Conservation (phyloP, 2,113 vertebrate genomes). For the Microcebus ravelobensis region DNA sequence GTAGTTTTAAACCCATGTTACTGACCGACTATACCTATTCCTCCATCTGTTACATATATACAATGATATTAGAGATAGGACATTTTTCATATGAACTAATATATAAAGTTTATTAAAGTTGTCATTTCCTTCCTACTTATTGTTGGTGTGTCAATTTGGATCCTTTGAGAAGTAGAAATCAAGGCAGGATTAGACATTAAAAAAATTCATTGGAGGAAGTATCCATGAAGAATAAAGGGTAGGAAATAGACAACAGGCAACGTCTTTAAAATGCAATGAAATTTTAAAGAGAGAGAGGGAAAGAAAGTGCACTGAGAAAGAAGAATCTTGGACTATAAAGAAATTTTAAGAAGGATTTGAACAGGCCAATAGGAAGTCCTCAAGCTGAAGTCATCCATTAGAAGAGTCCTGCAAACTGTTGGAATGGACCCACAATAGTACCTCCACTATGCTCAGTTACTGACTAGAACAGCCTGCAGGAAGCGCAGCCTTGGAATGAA, state of each 20-base stretch:
- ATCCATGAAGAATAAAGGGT: not conserved
- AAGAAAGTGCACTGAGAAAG: not conserved
- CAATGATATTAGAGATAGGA: not conserved
- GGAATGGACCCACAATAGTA: accelerated
- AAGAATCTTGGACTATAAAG: not conserved
- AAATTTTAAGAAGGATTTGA: not conserved
- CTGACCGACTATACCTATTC: not conserved
- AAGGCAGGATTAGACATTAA: not conserved
- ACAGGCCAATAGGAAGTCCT: not conserved
- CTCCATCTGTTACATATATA: not conserved
- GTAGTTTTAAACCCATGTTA: not conserved
- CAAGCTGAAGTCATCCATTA: not conserved
- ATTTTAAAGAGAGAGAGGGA: not conserved
- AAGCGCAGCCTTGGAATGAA: accelerated
- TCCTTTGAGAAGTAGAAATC: not conserved
- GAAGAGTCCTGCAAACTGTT: accelerated
- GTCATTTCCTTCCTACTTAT: not conserved
- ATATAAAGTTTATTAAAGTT: not conserved
- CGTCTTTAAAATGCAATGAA: not conserved
- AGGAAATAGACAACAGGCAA: not conserved
- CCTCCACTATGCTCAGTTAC: not conserved
- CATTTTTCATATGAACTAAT: not conserved
- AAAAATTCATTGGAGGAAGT: not conserved
- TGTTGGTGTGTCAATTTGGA: not conserved
- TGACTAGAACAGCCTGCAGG: too few relatives aligned